phyloP scores from a whole-genome alignment of 1,140 invertebrate genomes.

The Drosophila simulans region DNA sequence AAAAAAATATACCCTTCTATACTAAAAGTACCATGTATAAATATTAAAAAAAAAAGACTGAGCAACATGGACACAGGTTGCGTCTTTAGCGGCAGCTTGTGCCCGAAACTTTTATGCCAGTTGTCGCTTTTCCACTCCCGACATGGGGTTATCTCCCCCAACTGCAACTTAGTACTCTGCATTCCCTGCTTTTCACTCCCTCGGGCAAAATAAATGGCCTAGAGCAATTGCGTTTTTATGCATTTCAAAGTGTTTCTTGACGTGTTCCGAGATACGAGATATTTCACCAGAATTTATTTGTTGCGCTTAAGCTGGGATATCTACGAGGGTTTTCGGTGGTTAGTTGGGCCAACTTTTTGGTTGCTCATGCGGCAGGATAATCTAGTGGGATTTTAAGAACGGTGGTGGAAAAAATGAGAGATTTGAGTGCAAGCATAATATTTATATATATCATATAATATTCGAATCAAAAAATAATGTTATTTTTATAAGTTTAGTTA shows the following conservation, averaged over 20 bases:
- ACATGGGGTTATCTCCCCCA: conserved; percentile 10
- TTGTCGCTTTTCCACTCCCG: conserved; percentile 43
- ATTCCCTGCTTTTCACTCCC: background rate
- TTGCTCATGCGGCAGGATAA: conserved; percentile 21
- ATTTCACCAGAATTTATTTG: conserved; percentile 59
- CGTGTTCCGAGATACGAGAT: conserved; percentile 56
- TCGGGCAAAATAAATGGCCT: conserved; percentile 36
- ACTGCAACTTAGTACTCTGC: background rate
- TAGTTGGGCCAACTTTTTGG: background rate
- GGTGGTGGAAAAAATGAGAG: background rate
- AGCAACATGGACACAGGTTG: conserved; percentile 47
- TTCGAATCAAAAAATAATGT: no score
- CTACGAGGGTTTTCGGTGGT: conserved; percentile 10
- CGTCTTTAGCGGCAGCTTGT: conserved; percentile 56
- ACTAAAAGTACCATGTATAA: background rate
- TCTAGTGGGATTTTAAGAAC: conserved; percentile 7
- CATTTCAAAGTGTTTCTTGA: conserved; percentile 73
- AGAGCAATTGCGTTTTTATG: conserved; percentile 76
- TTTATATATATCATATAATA: background rate
- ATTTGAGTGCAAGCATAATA: no score
- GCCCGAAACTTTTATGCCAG: conserved; percentile 38
- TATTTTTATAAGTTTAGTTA: no score
- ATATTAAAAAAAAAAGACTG: background rate
- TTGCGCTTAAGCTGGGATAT: conserved; percentile 8
- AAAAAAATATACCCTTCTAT: background rate